Base-by-base conservation (phyloP, 2,888 invertebrate genomes). In the Bellardia bayeri region DNA sequence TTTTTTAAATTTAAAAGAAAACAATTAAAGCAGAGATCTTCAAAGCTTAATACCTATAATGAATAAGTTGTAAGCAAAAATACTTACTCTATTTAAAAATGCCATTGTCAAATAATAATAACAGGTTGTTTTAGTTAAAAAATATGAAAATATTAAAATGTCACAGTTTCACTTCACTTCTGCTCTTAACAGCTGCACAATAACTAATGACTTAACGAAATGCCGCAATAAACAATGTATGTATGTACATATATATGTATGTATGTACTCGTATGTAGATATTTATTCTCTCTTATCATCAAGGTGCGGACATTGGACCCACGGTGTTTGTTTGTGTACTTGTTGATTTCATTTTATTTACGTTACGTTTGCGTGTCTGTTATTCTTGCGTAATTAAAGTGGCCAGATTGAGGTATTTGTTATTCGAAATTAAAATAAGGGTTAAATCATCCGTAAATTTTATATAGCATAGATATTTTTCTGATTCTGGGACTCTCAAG, bases 11-110 rank as follows among this genome's bases (percentile, higher is more conserved):
- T 56, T 0, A 2, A 6, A 61, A 61, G 61, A 61, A 14, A 61
- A 61, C 33, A 14, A 61, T 13, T 13, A 45, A 33, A 33, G 14
- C 33, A n/a, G n/a, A n/a, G n/a, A n/a, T n/a, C n/a, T n/a, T 14
- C 2, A n/a, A n/a, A n/a, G n/a, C n/a, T 51, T n/a, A 51, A 51
- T 45, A n/a, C n/a, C n/a, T n/a, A 11, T 42, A 51, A 14, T 51
- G n/a, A 6, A 51, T 51, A 69, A 33, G 1, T 71, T 54, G 5
- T 2, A 13, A 33, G 11, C 7, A 49, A 75, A 49, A 64, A 45
- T 5, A 82, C 86, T 86, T 78, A 86, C 86, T 78, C 42, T 78
- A 72, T 78, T 78, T 72, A 82, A 82, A 72, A 79, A 81, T 72
- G 82, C 78, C 85, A 85, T 85, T 69, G 82, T 51, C 7, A 16